Evolutionary conservation across 2,113 vertebrate genomes (phyloP), one percentile per base, ranked within the genome.

Genomic region (Madoqua kirkii): DNA sequence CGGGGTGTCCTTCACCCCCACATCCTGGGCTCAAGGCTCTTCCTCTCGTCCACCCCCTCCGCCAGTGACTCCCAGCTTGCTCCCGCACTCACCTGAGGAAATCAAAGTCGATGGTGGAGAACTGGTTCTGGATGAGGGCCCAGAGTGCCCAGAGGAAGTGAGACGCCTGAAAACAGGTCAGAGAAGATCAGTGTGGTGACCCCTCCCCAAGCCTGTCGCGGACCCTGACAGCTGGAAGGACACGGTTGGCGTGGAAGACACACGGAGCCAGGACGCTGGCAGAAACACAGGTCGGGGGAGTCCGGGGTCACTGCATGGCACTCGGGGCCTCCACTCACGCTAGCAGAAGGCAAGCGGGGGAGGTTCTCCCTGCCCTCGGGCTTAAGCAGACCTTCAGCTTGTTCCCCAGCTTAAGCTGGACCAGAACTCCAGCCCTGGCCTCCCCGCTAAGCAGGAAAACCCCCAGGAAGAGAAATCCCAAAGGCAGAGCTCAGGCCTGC

Each of bases 111-210:
- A 99, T 99, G 98, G 99, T 98, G 71, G 99, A 99, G 98, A 99
- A 99, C 98, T 99, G 99, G 90, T 99, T 99, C 98, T 99, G 99
- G 98, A 99, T 99, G 71, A 99, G 99, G 0, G 99, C 99, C 99
- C 99, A 99, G 98, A 99, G 99, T 0, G 99, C 99, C 99, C 99
- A 99, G 93, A 99, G 99, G 98, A 99, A 99, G 98, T 99, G 99
- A 59, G 99, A 99, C 0, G 99, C 99, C 99, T 99, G 98, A 21
- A 95, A 97, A 3, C 67, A 89, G 91, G 93, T 62, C 93, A 71
- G 33, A 93, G 86, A 36, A 15, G 9, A 27, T 97, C 62, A 96
- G 59, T 9, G 21, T 0, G 17, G 23, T 15, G 3, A 3, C 71
- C 33, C 33, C 71, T 29, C 33, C 6, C 50, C 52, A 16, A 1